Evolutionary conservation across 2,888 invertebrate genomes (phyloP).

Genomic region (Priocnemis perturbator): DNA sequence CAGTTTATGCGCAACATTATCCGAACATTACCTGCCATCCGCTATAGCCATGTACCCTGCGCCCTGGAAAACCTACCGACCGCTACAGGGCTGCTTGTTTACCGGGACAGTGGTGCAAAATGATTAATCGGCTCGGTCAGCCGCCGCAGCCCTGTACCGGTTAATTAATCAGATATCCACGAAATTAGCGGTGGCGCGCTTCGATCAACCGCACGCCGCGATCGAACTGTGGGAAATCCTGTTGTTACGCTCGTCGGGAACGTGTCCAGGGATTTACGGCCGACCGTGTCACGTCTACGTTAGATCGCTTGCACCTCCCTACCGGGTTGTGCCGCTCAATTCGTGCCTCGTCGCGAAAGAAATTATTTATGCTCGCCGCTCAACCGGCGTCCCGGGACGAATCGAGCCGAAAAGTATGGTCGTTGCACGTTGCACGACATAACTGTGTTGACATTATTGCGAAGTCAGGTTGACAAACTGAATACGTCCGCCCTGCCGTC

Average conservation of each 20-base stretch:
- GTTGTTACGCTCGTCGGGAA: conserved; percentile 37
- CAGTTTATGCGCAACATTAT: conserved; percentile 74
- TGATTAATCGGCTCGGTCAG: conserved; percentile 64
- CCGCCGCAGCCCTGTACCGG: conserved; percentile 39
- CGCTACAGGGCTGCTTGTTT: conserved; percentile 53
- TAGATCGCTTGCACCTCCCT: conserved; percentile 1
- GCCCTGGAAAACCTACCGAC: conserved; percentile 58
- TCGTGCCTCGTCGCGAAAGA: too few relatives aligned
- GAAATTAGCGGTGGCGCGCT: conserved; percentile 61
- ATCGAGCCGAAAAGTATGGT: too few relatives aligned
- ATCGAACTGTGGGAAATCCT: conserved; percentile 36
- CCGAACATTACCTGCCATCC: conserved; percentile 70
- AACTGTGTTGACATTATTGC: too few relatives aligned
- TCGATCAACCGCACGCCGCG: conserved; percentile 49
- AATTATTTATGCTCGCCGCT: too few relatives aligned
- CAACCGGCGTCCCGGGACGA: too few relatives aligned
- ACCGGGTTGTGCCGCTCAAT: background rate
- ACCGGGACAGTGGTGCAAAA: conserved; percentile 53
- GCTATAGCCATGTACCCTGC: conserved; percentile 29
- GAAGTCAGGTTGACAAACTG: too few relatives aligned
- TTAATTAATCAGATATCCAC: conserved; percentile 74
- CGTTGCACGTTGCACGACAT: too few relatives aligned
- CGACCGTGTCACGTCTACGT: conserved; percentile 3
- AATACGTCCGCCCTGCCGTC: too few relatives aligned
- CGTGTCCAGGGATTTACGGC: conserved; percentile 34